A percentile compares a stretch with the other conserved stretches of the same genome.
These are phyloP conservation scores for Brachionus paranguensis DNA, from an alignment of 1,140 invertebrate species.

Conservation along the genomic window DNA sequence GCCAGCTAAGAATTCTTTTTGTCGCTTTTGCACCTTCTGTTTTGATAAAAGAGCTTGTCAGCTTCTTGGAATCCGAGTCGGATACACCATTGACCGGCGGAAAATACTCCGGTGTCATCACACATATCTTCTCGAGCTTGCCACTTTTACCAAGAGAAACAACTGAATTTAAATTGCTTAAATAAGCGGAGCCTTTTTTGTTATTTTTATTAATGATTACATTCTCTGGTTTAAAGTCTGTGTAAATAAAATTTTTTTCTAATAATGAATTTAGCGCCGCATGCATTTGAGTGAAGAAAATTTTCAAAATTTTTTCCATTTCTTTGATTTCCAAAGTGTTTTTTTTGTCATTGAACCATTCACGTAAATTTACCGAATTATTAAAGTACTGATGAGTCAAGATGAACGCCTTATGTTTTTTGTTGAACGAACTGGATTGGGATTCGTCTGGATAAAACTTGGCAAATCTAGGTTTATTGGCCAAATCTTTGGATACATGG, in stretches of 20 bases:
- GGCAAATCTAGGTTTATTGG: neutral
- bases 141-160: neutral
- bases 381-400: neutral
- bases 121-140: neutral
- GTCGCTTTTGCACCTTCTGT: neutral
- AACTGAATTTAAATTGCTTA: neutral
- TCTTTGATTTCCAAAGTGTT: neutral
- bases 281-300: neutral
- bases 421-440: neutral
- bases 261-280: neutral
- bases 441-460: conserved; percentile 2
- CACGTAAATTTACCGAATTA: neutral
- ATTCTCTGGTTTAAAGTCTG: conserved; percentile 24
- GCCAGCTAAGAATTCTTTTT: neutral
- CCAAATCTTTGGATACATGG: neutral
- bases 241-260: neutral
- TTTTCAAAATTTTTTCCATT: neutral
- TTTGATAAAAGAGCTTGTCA: neutral
- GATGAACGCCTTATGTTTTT: neutral
- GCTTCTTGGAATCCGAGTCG: neutral
- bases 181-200: neutral
- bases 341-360: conserved; percentile 20
- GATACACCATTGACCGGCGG: neutral
- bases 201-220: conserved; percentile 9
- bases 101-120: neutral